Evolutionary conservation across 2,888 invertebrate genomes (phyloP).

Genomic region (Parasteatoda lunata): DNA sequence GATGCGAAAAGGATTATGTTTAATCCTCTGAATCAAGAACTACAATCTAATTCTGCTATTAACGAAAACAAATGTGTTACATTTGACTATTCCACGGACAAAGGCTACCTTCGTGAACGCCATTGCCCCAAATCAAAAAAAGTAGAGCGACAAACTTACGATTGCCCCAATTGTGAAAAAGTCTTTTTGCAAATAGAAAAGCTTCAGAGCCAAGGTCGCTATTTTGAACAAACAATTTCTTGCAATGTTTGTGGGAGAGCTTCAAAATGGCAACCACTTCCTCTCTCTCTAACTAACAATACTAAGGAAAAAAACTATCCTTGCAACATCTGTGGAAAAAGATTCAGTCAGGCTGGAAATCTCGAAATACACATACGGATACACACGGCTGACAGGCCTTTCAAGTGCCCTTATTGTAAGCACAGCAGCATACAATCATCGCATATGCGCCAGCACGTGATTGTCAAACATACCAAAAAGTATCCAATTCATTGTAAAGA

Average conservation of each 20-base stretch:
- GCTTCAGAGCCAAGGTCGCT: not conserved
- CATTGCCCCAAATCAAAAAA: too few species aligned
- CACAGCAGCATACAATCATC: not conserved
- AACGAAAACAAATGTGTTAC: too few species aligned
- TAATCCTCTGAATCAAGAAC: too few species aligned
- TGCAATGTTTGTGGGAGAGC: conserved; percentile 4
- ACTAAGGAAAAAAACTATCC: not conserved
- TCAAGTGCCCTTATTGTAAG: conserved; percentile 29
- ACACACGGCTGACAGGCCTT: conserved; percentile 37
- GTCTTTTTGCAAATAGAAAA: not conserved
- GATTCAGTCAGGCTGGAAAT: not conserved
- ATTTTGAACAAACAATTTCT: not conserved
- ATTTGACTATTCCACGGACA: too few species aligned
- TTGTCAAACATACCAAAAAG: conserved; percentile 9
- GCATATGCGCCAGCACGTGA: not conserved
- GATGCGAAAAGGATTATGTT: too few species aligned
- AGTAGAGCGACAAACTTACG: not conserved
- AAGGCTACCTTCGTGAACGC: too few species aligned
- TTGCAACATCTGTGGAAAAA: conserved; percentile 22
- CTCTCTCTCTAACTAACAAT: not conserved
- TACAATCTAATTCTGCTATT: too few species aligned
- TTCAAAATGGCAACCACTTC: not conserved
- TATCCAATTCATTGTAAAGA: conserved; percentile 5
- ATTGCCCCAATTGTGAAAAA: conserved; percentile 7
- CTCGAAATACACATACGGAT: conserved; percentile 9